phyloP scores from a whole-genome alignment of 2,888 invertebrate species.

The Limenitis camilla region DNA sequence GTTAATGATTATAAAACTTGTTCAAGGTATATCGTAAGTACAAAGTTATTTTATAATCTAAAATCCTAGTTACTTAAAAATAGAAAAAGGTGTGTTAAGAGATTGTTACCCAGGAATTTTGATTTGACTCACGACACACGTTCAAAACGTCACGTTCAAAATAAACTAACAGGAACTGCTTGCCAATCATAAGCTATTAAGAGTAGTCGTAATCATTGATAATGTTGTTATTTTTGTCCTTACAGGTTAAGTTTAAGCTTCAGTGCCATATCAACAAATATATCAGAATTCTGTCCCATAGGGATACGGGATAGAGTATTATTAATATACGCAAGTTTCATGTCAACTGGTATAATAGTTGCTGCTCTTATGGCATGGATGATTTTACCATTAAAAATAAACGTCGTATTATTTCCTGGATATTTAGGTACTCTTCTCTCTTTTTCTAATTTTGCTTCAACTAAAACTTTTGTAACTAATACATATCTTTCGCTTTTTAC shows the following conservation, averaged over 20 bases:
- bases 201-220: no score
- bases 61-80: no score
- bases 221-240: conserved; percentile 12
- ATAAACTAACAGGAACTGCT: no score
- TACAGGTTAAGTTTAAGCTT: conserved; percentile 41
- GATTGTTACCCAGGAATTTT: no score
- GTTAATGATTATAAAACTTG: conserved; percentile 38
- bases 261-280: conserved; percentile 37
- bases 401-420: conserved; percentile 32
- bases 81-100: no score
- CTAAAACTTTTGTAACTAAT: background rate
- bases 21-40: conserved; percentile 38
- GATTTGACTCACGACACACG: no score
- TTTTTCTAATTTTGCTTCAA: no score
- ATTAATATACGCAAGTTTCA: conserved; percentile 34
- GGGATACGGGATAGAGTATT: conserved; percentile 37
- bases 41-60: background rate
- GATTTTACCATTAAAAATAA: conserved; percentile 30
- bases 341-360: conserved; percentile 34
- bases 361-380: conserved; percentile 40
- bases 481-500: conserved; percentile 23
- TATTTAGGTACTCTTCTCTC: no score
- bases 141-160: no score
- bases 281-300: conserved; percentile 40
- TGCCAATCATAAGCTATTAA: no score